Percentiles rank a stretch among this genome's conserved stretches.
phyloP scores from a whole-genome alignment of 2,113 vertebrate genomes.

The Dissostichus mawsoni region DNA sequence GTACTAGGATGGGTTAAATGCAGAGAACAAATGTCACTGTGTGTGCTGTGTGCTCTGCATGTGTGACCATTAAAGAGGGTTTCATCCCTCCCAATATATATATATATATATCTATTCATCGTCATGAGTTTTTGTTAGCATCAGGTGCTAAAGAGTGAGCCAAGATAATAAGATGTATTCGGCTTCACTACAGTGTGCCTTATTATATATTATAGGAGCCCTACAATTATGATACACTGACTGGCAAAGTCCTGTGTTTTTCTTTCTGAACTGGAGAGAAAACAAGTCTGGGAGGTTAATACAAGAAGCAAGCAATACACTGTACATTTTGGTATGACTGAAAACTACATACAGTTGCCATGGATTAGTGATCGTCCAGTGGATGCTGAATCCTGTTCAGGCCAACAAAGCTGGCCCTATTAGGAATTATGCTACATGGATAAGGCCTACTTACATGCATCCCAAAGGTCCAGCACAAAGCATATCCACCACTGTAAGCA shows the following conservation, averaged over 20 bases:
- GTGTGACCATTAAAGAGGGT: no score
- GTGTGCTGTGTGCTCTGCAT: no score
- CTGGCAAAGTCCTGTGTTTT: constrained; percentile 21
- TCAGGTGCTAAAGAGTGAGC: constrained; percentile 24
- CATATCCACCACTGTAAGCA: constrained; percentile 19
- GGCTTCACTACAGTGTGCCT: background rate
- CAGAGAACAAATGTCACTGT: no score
- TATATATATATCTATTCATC: background rate
- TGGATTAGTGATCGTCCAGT: constrained; percentile 65
- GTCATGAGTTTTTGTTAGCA: constrained; percentile 22
- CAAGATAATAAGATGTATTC: no score
- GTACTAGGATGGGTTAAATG: no score
- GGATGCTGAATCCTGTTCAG: constrained; percentile 61
- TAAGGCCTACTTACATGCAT: constrained; percentile 51
- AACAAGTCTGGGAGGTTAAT: constrained; percentile 52
- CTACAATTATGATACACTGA: constrained; percentile 4
- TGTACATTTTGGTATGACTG: constrained; percentile 46
- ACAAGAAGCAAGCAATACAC: constrained; percentile 23
- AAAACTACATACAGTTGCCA: constrained; percentile 37
- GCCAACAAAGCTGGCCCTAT: constrained; percentile 53
- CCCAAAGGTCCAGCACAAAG: constrained; percentile 45
- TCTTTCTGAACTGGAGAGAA: constrained; percentile 31
- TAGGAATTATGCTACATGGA: constrained; percentile 49
- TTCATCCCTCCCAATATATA: no score
- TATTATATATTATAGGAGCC: constrained; percentile 12